phyloP scores from a whole-genome alignment of 30 jellyfish, hydroid and myxozoan genomes.

The Mastigias papua region DNA sequence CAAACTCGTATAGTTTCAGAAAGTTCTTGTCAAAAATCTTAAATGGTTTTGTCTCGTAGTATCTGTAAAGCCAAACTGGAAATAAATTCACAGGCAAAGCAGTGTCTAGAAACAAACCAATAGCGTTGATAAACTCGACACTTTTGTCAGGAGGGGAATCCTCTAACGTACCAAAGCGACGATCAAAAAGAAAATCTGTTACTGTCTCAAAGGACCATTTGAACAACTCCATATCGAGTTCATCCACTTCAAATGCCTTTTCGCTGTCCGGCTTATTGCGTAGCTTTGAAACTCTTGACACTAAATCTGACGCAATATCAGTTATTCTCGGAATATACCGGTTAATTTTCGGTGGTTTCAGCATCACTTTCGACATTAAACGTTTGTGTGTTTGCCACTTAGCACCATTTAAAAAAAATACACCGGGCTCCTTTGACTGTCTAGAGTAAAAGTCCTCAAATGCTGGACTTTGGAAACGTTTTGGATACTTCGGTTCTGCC shows the following conservation, averaged over 20 bases:
- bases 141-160: constrained; percentile 62
- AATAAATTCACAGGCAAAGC: constrained; percentile 25
- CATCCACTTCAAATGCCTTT: constrained; percentile 53
- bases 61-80: constrained; percentile 44
- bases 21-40: constrained; percentile 43
- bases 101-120: constrained; percentile 58
- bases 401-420: constrained; percentile 73
- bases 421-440: constrained; percentile 70
- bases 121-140: constrained; percentile 62
- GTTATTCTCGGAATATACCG: constrained; percentile 60
- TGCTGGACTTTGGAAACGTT: constrained; percentile 25
- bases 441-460: constrained; percentile 33
- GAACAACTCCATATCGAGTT: constrained; percentile 63
- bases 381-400: constrained; percentile 67
- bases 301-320: constrained; percentile 46
- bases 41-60: constrained; percentile 53
- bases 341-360: constrained; percentile 67
- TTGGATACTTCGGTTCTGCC: constrained; percentile 63
- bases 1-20: constrained; percentile 17
- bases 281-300: constrained; percentile 15
- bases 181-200: constrained; percentile 66
- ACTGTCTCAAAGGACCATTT: constrained; percentile 84
- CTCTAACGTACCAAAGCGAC: constrained; percentile 43
- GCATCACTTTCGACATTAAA: constrained; percentile 60
- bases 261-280: constrained; percentile 22